Conservation (phyloP, 2,113 vertebrate genomes). For the Aythya baeri region DNA sequence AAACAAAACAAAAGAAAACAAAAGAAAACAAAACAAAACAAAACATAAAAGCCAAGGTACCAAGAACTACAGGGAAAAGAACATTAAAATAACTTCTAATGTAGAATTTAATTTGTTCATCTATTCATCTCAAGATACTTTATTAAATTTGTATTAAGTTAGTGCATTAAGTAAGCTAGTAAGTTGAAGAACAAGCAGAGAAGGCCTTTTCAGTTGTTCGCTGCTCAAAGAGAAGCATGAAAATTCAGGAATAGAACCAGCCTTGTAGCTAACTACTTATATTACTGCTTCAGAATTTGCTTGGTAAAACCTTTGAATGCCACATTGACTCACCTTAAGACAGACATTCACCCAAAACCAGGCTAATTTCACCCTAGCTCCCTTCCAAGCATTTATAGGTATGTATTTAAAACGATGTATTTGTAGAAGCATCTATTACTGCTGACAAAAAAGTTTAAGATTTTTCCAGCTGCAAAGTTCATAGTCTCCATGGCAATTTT, state of each 20-base stretch:
- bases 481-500: not conserved
- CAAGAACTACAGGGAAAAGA: not conserved
- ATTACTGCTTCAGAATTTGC: not conserved
- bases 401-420: not conserved
- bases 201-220: not conserved
- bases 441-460: not conserved
- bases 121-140: not conserved
- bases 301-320: not conserved
- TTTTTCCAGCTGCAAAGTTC: not conserved
- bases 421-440: fast-evolving
- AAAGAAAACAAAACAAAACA: not conserved
- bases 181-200: not conserved
- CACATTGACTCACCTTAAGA: not conserved
- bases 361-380: not conserved
- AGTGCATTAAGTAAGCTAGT: fast-evolving
- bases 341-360: not conserved
- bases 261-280: not conserved
- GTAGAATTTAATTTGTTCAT: not conserved
- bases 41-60: not conserved
- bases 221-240: not conserved
- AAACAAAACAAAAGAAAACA: too few relatives aligned
- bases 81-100: not conserved
- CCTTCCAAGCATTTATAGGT: fast-evolving
- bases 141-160: not conserved
- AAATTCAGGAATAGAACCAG: not conserved